Conservation (phyloP, 2,113 vertebrate genomes). For the Anthoscopus minutus region DNA sequence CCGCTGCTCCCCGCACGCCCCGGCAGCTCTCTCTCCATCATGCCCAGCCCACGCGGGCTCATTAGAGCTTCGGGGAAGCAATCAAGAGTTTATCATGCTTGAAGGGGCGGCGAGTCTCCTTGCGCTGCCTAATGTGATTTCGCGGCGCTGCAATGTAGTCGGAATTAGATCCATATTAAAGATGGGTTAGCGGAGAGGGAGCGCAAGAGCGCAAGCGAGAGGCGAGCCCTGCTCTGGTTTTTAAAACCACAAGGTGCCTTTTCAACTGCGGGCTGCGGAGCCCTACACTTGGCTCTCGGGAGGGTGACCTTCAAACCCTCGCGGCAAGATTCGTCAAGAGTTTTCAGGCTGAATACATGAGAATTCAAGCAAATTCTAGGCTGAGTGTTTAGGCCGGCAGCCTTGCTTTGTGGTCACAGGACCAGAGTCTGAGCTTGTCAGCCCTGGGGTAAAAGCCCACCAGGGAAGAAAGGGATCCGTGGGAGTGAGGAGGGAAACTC, state of each 20-base stretch:
- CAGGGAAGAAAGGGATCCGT: background rate
- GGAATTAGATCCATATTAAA: conserved; percentile 54
- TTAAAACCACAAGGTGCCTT: conserved; percentile 8
- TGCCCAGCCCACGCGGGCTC: conserved; percentile 42
- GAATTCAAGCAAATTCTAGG: background rate
- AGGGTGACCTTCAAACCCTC: conserved; percentile 8
- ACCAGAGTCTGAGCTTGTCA: background rate
- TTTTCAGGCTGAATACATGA: background rate
- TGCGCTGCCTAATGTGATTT: conserved; percentile 58
- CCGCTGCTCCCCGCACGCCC: background rate
- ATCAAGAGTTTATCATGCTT: conserved; percentile 71
- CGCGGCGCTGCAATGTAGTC: background rate
- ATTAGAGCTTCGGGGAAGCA: conserved; percentile 65
- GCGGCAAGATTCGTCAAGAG: background rate
- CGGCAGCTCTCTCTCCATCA: conserved; percentile 7
- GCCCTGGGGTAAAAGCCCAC: background rate
- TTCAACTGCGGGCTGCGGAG: background rate
- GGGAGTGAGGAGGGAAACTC: background rate
- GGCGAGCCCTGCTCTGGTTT: background rate
- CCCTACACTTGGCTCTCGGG: background rate
- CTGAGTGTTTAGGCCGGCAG: background rate
- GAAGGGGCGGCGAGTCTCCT: conserved; percentile 62
- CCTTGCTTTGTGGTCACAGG: background rate
- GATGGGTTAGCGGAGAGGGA: background rate
- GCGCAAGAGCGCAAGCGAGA: background rate